Conservation (phyloP, 2,797 vertebrate genomes). For the Morelia viridis region DNA sequence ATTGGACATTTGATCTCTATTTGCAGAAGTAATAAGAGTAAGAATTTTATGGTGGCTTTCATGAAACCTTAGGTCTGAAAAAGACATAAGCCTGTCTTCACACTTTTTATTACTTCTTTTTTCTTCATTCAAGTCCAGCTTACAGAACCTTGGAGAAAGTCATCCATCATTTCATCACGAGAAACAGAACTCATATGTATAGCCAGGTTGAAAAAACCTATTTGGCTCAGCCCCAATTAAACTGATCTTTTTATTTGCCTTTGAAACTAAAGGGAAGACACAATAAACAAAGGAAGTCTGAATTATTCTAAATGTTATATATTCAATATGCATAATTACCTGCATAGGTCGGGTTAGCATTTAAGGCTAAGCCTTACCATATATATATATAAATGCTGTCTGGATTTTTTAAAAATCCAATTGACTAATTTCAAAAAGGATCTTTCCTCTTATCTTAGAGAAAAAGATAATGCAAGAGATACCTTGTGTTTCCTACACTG, state of each 20-base stretch:
- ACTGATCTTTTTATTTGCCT: conserved; percentile 35
- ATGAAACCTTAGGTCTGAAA: background rate
- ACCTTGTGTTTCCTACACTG: conserved; percentile 37
- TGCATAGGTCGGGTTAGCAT: background rate
- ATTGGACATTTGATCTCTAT: background rate
- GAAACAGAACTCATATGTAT: background rate
- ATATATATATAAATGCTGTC: conserved; percentile 28
- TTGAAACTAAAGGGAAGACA: background rate
- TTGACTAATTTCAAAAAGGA: conserved; percentile 48
- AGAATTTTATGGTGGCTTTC: background rate
- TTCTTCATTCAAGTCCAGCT: background rate
- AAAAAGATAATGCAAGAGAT: conserved; percentile 16
- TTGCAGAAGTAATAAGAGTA: background rate
- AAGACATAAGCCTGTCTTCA: background rate
- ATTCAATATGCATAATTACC: background rate
- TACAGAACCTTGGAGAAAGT: background rate
- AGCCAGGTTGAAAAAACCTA: background rate
- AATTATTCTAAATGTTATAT: background rate
- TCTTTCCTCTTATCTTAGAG: conserved; percentile 30
- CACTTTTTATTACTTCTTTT: background rate
- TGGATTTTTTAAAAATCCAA: conserved; percentile 19
- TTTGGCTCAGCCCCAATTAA: background rate
- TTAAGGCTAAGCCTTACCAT: conserved; percentile 17
- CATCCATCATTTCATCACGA: background rate
- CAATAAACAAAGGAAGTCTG: conserved; percentile 10